Evolutionary conservation across 1,140 invertebrate genomes (phyloP).

Genomic region (Dendrolimus kikuchii): DNA sequence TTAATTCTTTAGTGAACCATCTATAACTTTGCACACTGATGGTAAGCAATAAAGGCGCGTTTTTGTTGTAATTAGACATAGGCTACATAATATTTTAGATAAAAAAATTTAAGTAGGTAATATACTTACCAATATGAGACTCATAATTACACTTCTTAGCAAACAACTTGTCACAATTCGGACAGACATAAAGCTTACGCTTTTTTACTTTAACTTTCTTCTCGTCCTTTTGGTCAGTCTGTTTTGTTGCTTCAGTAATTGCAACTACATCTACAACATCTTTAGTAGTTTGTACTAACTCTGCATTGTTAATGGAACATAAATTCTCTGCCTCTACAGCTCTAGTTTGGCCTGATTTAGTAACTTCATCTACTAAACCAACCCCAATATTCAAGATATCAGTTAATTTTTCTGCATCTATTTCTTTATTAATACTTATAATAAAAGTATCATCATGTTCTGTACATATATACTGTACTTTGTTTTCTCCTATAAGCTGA

Average conservation of each 20-base stretch:
- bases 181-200: slow-evolving; percentile 34
- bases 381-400: slow-evolving; percentile 61
- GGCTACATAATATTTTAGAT: neutral
- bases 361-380: slow-evolving; percentile 7
- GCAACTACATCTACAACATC: slow-evolving; percentile 2
- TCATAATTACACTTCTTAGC: slow-evolving; percentile 59
- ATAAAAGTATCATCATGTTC: slow-evolving; percentile 67
- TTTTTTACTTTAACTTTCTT: slow-evolving; percentile 19
- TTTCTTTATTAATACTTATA: slow-evolving; percentile 63
- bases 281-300: slow-evolving; percentile 13
- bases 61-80: too few species aligned
- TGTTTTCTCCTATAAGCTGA: slow-evolving; percentile 62
- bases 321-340: slow-evolving; percentile 8
- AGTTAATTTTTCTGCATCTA: slow-evolving; percentile 55
- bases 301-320: slow-evolving; percentile 24
- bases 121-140: slow-evolving; percentile 54
- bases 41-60: too few species aligned
- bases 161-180: slow-evolving; percentile 53
- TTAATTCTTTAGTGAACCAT: too few species aligned
- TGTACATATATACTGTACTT: slow-evolving; percentile 61
- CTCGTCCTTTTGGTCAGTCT: slow-evolving; percentile 11
- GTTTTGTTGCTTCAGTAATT: slow-evolving; percentile 7
- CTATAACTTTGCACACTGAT: too few species aligned
- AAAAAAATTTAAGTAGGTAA: neutral
- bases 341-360: slow-evolving; percentile 16